phyloP scores from a whole-genome alignment of 1,140 invertebrate genomes.

The Heliconius hewitsoni region DNA sequence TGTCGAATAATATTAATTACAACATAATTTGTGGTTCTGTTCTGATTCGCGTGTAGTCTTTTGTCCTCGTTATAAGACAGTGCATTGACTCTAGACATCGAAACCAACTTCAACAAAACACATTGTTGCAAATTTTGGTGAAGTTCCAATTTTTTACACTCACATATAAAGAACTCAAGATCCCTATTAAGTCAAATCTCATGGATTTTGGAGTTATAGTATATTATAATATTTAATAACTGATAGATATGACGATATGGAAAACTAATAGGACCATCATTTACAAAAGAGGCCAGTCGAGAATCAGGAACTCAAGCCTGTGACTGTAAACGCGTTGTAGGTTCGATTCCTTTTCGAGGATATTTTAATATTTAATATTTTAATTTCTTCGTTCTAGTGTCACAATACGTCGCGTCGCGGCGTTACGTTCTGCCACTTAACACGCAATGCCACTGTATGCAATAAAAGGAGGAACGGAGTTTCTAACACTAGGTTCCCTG shows the following conservation, averaged over 20 bases:
- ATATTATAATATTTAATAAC: too few relatives aligned
- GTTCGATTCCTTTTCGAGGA: too few relatives aligned
- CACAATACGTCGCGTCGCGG: too few relatives aligned
- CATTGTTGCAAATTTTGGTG: slow-evolving; percentile 17
- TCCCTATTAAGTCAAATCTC: background rate
- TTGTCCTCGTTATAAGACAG: slow-evolving; percentile 42
- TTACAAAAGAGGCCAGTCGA: background rate
- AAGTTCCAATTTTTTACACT: background rate
- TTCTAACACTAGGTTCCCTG: too few relatives aligned
- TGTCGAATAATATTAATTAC: background rate
- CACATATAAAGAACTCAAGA: background rate
- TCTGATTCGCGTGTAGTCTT: slow-evolving; percentile 37
- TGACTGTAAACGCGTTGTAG: too few relatives aligned
- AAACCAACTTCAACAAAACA: slow-evolving; percentile 26
- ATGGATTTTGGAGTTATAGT: background rate
- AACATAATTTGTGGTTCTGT: slow-evolving; percentile 28
- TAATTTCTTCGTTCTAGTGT: too few relatives aligned
- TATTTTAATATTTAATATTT: too few relatives aligned
- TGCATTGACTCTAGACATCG: slow-evolving; percentile 39
- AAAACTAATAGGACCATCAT: background rate
- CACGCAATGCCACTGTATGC: too few relatives aligned
- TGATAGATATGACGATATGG: too few relatives aligned
- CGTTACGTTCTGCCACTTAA: too few relatives aligned
- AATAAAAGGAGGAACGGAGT: too few relatives aligned
- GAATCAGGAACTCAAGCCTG: too few relatives aligned